Base-by-base conservation (phyloP, 2,888 invertebrate species). In the Parasteatoda lunata region DNA sequence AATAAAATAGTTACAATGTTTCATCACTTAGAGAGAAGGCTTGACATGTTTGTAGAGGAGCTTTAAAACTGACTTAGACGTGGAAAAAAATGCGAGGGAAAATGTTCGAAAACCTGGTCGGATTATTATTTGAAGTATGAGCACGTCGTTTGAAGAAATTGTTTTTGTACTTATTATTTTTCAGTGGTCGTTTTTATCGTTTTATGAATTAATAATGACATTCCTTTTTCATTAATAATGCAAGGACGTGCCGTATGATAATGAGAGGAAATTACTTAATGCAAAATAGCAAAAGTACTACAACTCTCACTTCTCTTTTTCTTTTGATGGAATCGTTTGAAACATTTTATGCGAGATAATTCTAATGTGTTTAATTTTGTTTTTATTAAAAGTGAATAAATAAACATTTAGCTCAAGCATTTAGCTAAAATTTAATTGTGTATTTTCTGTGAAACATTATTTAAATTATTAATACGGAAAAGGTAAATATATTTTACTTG, bases 1-100 rank as follows among this genome's bases (percentile, higher is more conserved):
- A 48, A 78, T 47, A 48, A 30, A 59, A 59, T n/a, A 13, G 59
- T 59, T 59, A 59, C 59, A 59, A n/a, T 59, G 59, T 59, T 59
- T 59, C 59, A 59, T 4, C 59, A 4, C 30, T 30, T 13, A 59
- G 59, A 59, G 59, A 9, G 8, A n/a, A 3, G n/a, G 9, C 59
- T 59, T 59, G 59, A 59, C 59, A 59, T 59, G 59, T 59, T 59
- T 59, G 59, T 59, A 13, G 59, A 59, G 59, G 59, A n/a, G 9
- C n/a, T 59, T 9, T 9, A 59, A n/a, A 59, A 59, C 59, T 13
- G 59, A 59, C 59, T 59, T 59, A 4, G 59, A n/a, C 59, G 59
- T 13, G 30, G 30, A 30, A 30, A 30, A 30, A 30, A 30, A 30
- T n/a, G 30, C 30, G 30, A 30, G 30, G 30, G 30, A 30, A 30